phyloP scores from a whole-genome alignment of 2,888 invertebrate genomes.

The Sisyra terminalis region DNA sequence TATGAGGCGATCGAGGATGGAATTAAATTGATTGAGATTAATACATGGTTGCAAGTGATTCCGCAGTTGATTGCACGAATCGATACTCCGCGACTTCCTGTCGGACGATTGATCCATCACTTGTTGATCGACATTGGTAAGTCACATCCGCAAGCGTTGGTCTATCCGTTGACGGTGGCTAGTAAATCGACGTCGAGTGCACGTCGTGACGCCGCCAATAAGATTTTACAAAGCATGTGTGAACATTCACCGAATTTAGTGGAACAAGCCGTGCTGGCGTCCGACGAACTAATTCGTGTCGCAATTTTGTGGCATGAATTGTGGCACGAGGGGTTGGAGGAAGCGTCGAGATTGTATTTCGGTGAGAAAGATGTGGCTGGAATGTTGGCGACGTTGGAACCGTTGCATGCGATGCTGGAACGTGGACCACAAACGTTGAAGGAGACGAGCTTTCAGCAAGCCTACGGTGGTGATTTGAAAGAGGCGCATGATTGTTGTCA shows the following conservation, averaged over 20 bases:
- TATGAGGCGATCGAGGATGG: slow-evolving; percentile 88
- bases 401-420: slow-evolving; percentile 86
- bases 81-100: slow-evolving; percentile 78
- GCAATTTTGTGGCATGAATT: slow-evolving; percentile 99
- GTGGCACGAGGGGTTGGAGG: slow-evolving; percentile 96
- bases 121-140: slow-evolving; percentile 93
- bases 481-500: slow-evolving; percentile 96
- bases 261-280: slow-evolving; percentile 89
- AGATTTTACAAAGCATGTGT: slow-evolving; percentile 87
- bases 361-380: slow-evolving; percentile 91
- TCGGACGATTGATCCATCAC: slow-evolving; percentile 82
- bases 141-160: slow-evolving; percentile 92
- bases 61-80: slow-evolving; percentile 97
- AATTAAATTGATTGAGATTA: slow-evolving; percentile 84
- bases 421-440: slow-evolving; percentile 90
- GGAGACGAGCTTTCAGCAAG: slow-evolving; percentile 92
- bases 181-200: slow-evolving; percentile 81
- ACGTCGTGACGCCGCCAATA: slow-evolving; percentile 81
- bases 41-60: slow-evolving; percentile 98
- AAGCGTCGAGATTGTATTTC: slow-evolving; percentile 85
- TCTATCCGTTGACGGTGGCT: slow-evolving; percentile 95
- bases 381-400: slow-evolving; percentile 92
- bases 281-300: slow-evolving; percentile 91
- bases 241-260: slow-evolving; percentile 87
- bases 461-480: slow-evolving; percentile 84